Evolutionary conservation across 2,888 invertebrate species (phyloP).

Genomic region (Ormyrus rosae): DNA sequence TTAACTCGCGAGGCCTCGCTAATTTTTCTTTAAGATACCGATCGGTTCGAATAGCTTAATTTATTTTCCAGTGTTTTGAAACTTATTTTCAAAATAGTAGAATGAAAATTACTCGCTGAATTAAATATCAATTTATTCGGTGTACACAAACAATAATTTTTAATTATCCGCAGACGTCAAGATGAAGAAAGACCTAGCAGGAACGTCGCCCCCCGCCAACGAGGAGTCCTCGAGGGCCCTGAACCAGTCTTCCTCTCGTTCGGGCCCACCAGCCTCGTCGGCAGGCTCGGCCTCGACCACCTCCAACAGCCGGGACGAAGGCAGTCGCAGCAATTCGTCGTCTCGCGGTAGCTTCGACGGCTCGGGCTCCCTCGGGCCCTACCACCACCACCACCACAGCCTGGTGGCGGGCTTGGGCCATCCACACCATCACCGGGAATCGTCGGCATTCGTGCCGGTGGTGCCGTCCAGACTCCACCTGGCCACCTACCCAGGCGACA

Average conservation of each 20-base stretch:
- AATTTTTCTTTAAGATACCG: no score
- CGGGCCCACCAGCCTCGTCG: constrained; percentile 48
- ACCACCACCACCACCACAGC: constrained; percentile 80
- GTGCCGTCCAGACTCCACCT: constrained; percentile 88
- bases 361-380: constrained; percentile 76
- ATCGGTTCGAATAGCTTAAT: no score
- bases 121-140: no score
- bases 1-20: no score
- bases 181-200: constrained; percentile 74
- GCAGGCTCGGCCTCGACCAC: constrained; percentile 40
- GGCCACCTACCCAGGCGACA: constrained; percentile 84
- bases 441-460: constrained; percentile 92
- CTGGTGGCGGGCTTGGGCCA: constrained; percentile 69
- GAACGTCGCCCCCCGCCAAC: constrained; percentile 69
- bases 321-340: constrained; percentile 37
- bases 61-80: no score
- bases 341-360: constrained; percentile 71
- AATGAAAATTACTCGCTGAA: no score
- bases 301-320: constrained; percentile 23
- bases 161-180: constrained; percentile 59
- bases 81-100: no score
- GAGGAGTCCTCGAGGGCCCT: constrained; percentile 72
- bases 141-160: no score
- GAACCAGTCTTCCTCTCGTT: constrained; percentile 70
- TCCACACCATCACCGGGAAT: constrained; percentile 83